These are phyloP conservation scores for Zonotrichia leucophrys DNA, from an alignment of 2,113 vertebrate genomes.

Conservation along the genomic window DNA sequence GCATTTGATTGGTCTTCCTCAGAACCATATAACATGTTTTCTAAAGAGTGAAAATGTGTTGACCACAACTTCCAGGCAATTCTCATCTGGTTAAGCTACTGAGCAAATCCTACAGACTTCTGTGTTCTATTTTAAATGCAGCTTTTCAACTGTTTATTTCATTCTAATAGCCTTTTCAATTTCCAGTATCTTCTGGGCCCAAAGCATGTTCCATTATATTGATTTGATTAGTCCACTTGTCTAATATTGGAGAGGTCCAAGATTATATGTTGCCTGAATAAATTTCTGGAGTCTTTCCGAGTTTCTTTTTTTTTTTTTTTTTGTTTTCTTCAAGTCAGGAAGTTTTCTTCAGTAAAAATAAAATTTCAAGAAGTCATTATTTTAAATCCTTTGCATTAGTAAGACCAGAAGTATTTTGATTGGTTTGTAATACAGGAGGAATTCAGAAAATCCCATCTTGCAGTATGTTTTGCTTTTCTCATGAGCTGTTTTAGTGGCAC, in stretches of 20 bases:
- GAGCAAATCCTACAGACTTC: neutral
- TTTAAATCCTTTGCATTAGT: neutral
- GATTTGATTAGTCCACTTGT: neutral
- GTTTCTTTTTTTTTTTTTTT: neutral
- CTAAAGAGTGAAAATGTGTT: neutral
- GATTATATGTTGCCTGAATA: neutral
- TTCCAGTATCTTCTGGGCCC: neutral
- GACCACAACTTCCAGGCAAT: neutral
- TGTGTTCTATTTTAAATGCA: neutral
- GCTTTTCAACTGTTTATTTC: neutral
- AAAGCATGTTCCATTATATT: neutral
- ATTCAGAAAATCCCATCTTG: neutral
- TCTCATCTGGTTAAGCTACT: neutral
- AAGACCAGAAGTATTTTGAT: neutral
- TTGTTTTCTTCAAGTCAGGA: neutral
- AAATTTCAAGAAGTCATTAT: neutral
- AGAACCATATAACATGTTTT: neutral
- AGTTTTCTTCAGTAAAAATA: neutral
- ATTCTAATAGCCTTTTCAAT: neutral
- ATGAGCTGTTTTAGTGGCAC: neutral
- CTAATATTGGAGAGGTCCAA: neutral
- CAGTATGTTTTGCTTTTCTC: neutral
- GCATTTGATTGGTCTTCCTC: neutral
- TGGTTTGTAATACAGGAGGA: neutral
- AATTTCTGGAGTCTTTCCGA: neutral